Evolutionary conservation across 2,797 vertebrate species (phyloP).

Genomic region (Cossypha caffra): DNA sequence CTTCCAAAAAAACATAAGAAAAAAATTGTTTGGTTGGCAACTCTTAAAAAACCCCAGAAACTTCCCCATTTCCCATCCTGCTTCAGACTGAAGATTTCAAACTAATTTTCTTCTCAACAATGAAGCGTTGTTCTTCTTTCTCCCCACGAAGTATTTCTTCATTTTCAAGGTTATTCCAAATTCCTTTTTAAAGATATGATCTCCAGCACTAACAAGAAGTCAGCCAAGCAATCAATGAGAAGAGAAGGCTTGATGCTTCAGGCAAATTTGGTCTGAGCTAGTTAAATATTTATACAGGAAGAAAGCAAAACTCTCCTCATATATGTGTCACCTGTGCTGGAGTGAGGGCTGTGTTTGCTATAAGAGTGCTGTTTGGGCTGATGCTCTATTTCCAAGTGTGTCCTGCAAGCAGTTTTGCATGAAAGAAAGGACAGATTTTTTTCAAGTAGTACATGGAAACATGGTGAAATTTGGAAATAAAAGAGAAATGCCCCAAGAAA

Average conservation of each 20-base stretch:
- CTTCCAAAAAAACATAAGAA: not conserved
- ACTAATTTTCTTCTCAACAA: not conserved
- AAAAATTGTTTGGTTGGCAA: not conserved
- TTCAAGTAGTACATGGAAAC: not conserved
- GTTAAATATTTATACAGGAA: not conserved
- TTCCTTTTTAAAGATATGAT: not conserved
- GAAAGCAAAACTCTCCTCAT: not conserved
- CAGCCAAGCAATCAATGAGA: not conserved
- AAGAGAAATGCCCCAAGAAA: not conserved
- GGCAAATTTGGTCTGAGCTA: not conserved
- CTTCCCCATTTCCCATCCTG: not conserved
- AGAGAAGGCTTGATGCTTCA: not conserved
- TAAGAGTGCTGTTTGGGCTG: not conserved
- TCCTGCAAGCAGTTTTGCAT: not conserved
- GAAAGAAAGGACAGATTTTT: not conserved
- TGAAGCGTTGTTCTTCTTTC: not conserved
- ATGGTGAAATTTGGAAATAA: not conserved
- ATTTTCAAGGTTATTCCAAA: slow-evolving; percentile 4
- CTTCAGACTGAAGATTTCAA: not conserved
- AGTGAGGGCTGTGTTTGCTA: not conserved
- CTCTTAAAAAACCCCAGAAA: not conserved
- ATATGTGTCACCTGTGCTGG: not conserved
- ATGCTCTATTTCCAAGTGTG: not conserved
- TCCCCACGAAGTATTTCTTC: not conserved
- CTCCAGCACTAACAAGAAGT: not conserved